These are phyloP conservation scores for Tenodera sinensis DNA, from an alignment of 2,888 invertebrate genomes.

Conservation along the genomic window DNA sequence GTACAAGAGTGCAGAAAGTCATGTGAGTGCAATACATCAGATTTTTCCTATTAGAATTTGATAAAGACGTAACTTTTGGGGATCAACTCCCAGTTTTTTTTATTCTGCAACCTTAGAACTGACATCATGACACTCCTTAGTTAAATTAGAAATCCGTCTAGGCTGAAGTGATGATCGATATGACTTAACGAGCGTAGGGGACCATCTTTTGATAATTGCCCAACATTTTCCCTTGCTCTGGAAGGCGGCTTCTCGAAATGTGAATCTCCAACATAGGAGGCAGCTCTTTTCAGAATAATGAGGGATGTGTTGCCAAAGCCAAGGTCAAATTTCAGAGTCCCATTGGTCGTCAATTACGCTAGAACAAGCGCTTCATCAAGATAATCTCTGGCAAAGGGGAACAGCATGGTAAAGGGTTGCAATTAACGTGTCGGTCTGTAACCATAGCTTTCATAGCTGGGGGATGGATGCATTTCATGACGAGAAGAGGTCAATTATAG, in stretches of 20 bases:
- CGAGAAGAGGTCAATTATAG: neutral
- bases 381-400: neutral
- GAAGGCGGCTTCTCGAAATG: neutral
- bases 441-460: neutral
- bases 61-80: too few species aligned
- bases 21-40: too few species aligned
- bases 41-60: too few species aligned
- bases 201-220: neutral
- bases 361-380: neutral
- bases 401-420: neutral
- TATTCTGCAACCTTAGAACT: too few species aligned
- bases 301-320: neutral
- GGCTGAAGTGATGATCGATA: neutral
- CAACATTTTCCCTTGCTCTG: neutral
- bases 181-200: neutral
- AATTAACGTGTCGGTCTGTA: neutral
- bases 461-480: neutral
- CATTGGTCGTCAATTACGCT: neutral
- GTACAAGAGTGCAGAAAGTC: too few species aligned
- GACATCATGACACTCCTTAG: neutral
- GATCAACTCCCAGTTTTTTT: too few species aligned
- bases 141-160: neutral
- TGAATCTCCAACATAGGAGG: neutral
- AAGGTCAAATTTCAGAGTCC: neutral
- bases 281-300: neutral